These are phyloP conservation scores for Enhydra lutris DNA, from an alignment of 2,113 vertebrate genomes.

Conservation along the genomic window DNA sequence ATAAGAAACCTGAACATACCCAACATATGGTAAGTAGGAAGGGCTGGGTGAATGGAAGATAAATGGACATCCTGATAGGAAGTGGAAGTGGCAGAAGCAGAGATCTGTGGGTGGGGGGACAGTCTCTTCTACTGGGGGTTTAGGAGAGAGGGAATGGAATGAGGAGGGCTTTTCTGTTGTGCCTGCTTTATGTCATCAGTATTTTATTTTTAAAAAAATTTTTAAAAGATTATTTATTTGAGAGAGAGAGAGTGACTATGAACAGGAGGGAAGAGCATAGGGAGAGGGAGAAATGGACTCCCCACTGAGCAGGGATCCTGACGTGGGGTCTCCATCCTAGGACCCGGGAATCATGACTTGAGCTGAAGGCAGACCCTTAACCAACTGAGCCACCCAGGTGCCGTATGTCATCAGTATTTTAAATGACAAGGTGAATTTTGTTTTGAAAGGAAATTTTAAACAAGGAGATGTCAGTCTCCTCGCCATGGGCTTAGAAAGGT, in stretches of 20 bases:
- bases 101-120: neutral
- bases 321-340: no score
- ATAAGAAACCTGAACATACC: neutral
- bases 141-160: neutral
- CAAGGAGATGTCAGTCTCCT: neutral
- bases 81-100: neutral
- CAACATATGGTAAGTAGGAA: neutral
- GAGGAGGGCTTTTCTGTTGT: neutral
- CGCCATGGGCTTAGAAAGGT: neutral
- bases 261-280: no score
- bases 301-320: no score
- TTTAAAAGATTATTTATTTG: no score
- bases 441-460: constrained; percentile 38
- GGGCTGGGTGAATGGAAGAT: neutral
- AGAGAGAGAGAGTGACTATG: no score
- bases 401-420: neutral
- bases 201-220: no score
- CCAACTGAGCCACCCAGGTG: neutral
- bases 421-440: neutral
- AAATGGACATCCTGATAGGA: neutral
- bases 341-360: neutral
- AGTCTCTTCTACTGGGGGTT: neutral
- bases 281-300: no score
- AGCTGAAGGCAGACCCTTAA: neutral
- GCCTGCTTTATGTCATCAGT: neutral